A percentile compares a stretch with the other conserved stretches of the same genome.
These are phyloP conservation scores for Enteromius thamalakanensis DNA, from an alignment of 2,797 vertebrate species.

Conservation along the genomic window DNA sequence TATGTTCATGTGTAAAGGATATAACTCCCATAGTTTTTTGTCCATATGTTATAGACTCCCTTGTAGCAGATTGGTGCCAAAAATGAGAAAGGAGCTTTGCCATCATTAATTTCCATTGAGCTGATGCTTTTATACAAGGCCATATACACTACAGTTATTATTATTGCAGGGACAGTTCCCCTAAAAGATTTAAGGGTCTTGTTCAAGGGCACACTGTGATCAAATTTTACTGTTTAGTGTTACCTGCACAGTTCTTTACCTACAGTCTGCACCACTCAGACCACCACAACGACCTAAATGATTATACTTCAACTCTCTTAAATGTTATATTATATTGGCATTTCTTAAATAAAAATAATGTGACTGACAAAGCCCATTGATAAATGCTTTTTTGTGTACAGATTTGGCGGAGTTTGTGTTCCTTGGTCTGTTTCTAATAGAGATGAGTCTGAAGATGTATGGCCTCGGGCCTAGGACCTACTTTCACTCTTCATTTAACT, in stretches of 20 bases:
- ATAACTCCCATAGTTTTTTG: neutral
- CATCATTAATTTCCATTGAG: slow-evolving; percentile 19
- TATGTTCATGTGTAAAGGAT: neutral
- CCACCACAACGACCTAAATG: neutral
- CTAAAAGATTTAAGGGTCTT: neutral
- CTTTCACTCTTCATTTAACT: slow-evolving; percentile 98
- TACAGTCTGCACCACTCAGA: neutral
- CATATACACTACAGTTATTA: slow-evolving; percentile 3
- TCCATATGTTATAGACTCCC: neutral
- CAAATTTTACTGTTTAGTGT: neutral
- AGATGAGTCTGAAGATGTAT: slow-evolving; percentile 98
- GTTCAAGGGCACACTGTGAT: neutral
- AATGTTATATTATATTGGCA: neutral
- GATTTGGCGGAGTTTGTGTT: slow-evolving; percentile 98
- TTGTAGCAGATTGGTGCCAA: neutral
- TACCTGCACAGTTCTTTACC: slow-evolving; percentile 14
- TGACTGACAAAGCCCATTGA: slow-evolving; percentile 27
- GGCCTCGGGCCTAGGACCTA: slow-evolving; percentile 93
- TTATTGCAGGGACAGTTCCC: neutral
- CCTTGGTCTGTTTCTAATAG: slow-evolving; percentile 92
- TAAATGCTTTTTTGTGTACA: slow-evolving; percentile 66
- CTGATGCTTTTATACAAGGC: slow-evolving; percentile 10
- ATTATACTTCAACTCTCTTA: neutral
- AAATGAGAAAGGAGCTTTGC: neutral
- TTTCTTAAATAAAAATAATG: neutral